Evolutionary conservation across 2,888 invertebrate genomes (phyloP).

Genomic region (Plemyria rubiginata): DNA sequence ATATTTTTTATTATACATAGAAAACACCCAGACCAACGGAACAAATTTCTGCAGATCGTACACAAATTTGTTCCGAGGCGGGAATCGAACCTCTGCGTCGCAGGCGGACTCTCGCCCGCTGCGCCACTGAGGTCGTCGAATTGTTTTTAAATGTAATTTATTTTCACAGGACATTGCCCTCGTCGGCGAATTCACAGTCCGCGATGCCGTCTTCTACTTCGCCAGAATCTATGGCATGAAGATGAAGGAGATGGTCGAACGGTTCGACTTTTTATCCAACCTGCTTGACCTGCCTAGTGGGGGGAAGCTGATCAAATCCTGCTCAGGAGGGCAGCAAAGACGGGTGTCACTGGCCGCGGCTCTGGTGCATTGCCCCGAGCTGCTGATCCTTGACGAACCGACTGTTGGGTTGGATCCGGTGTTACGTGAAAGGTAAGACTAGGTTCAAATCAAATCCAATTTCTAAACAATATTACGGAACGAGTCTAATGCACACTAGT

Average conservation of each 20-base stretch:
- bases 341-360: slow-evolving; percentile 95
- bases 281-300: slow-evolving; percentile 91
- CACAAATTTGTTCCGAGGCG: no score
- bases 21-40: no score
- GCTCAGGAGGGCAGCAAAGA: slow-evolving; percentile 96
- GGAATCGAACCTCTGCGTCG: no score
- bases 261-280: slow-evolving; percentile 88
- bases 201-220: slow-evolving; percentile 94
- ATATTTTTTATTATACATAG: no score
- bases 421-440: slow-evolving; percentile 91
- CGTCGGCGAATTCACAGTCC: slow-evolving; percentile 91
- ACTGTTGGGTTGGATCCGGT: slow-evolving; percentile 97
- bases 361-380: slow-evolving; percentile 93
- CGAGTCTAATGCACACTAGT: no score
- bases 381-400: slow-evolving; percentile 96
- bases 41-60: no score
- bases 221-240: slow-evolving; percentile 93
- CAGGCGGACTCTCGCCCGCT: no score
- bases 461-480: no score
- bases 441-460: no score
- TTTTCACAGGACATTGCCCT: slow-evolving; percentile 89
- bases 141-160: neutral
- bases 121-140: no score
- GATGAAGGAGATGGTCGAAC: slow-evolving; percentile 85
- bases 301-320: slow-evolving; percentile 86